A percentile compares a stretch with the other conserved stretches of the same genome.
phyloP scores from a whole-genome alignment of 2,888 invertebrate genomes.

The Drosophila affinis region DNA sequence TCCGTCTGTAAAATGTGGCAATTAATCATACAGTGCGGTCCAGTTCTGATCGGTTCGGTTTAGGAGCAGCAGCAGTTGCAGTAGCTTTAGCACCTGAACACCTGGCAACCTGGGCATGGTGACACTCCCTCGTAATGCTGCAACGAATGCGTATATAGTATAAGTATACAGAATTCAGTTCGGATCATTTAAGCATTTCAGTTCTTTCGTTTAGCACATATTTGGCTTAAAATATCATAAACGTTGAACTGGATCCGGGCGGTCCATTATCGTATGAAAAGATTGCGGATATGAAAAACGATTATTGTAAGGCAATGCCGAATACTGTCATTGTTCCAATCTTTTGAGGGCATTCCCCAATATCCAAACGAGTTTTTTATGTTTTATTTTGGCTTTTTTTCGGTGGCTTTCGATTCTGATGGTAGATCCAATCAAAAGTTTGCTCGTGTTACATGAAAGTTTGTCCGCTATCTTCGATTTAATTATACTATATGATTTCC shows the following conservation, averaged over 20 bases:
- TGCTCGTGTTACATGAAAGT: slow-evolving; percentile 9
- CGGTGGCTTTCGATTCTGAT: not conserved
- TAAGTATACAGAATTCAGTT: slow-evolving; percentile 14
- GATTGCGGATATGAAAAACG: slow-evolving; percentile 44
- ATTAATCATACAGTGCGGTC: slow-evolving; percentile 29
- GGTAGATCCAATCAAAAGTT: slow-evolving; percentile 6
- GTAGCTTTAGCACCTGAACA: slow-evolving; percentile 15
- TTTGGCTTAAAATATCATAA: slow-evolving; percentile 27
- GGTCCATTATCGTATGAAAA: slow-evolving; percentile 8
- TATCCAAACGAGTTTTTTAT: slow-evolving; percentile 17
- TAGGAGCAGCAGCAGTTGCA: not conserved
- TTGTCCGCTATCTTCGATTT: slow-evolving; percentile 19
- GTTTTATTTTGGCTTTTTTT: not conserved
- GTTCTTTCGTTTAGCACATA: slow-evolving; percentile 32
- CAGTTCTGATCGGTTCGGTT: slow-evolving; percentile 4
- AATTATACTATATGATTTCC: slow-evolving; percentile 20
- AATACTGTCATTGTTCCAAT: slow-evolving; percentile 28
- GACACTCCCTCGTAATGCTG: slow-evolving; percentile 5
- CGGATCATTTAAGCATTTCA: slow-evolving; percentile 1
- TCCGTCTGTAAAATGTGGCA: slow-evolving; percentile 13
- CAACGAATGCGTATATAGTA: slow-evolving; percentile 5
- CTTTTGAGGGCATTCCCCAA: slow-evolving; percentile 22
- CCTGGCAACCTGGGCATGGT: slow-evolving; percentile 9
- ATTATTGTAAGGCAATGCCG: slow-evolving; percentile 33
- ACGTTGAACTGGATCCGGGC: slow-evolving; percentile 15